These are phyloP conservation scores for Pseudomyrmex concolor DNA, from an alignment of 1,140 invertebrate genomes.

Conservation along the genomic window DNA sequence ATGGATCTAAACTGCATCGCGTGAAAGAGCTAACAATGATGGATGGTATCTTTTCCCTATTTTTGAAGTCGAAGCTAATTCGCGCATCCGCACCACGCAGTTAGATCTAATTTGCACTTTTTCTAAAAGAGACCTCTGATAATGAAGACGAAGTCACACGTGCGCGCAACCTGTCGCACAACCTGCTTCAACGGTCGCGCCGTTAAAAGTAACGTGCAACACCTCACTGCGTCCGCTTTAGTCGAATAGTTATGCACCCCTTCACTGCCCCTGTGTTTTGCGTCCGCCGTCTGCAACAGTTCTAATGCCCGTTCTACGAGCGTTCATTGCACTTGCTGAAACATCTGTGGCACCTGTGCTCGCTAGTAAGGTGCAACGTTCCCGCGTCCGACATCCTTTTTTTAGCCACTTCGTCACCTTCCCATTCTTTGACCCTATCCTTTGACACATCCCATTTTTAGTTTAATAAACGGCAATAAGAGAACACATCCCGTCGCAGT, in stretches of 20 bases:
- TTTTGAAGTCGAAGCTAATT: not conserved
- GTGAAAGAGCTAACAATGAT: not conserved
- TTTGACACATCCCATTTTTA: no score
- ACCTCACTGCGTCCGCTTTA: slow-evolving; percentile 67
- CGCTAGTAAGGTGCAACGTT: slow-evolving; percentile 80
- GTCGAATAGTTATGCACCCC: slow-evolving; percentile 81
- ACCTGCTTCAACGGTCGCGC: slow-evolving; percentile 77
- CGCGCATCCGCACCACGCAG: not conserved
- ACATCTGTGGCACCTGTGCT: slow-evolving; percentile 82
- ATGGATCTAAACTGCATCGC: no score
- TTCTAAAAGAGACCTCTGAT: not conserved
- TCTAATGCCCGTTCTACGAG: slow-evolving; percentile 79
- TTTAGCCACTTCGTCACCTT: slow-evolving; percentile 51
- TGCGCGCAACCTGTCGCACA: slow-evolving; percentile 67
- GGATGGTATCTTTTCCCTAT: not conserved
- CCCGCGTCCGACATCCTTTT: slow-evolving; percentile 66
- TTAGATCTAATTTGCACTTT: slow-evolving; percentile 25
- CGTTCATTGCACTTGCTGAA: slow-evolving; percentile 81
- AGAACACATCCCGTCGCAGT: no score
- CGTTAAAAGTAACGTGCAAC: slow-evolving; percentile 65
- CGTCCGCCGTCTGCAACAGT: slow-evolving; percentile 73
- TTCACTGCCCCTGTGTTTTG: slow-evolving; percentile 59
- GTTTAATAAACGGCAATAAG: no score
- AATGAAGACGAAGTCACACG: slow-evolving; percentile 34
- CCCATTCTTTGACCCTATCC: slow-evolving; percentile 70